Base-by-base conservation (phyloP, 2,113 vertebrate species). In the Xenopus laevis region DNA sequence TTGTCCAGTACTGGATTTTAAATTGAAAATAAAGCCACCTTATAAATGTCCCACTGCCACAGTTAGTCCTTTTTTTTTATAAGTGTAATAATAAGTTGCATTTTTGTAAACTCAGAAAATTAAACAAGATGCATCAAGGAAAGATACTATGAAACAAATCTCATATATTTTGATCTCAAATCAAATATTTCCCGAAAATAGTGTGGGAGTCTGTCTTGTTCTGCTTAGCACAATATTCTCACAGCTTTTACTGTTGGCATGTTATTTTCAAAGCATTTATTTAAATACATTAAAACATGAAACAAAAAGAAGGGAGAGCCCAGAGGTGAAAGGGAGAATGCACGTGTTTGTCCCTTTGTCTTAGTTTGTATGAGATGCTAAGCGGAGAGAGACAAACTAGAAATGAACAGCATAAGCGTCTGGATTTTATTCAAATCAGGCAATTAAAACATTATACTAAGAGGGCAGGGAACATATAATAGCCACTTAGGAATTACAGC, bases 341-440 rank as follows among this genome's bases (percentile, higher is more conserved):
- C 20, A 13, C 4, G 59, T 63, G 52, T 64, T 57, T 46, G 66
- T 70, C 67, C 50, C 23, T 77, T 77, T 77, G 66, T 70, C 60
- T 64, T 63, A 18, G 59, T 62, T 63, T 77, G 74, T 64, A 33
- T 77, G 30, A 60, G 66, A 70, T 65, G 67, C 16, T 63, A 53
- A 57, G 46, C 47, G 13, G 30, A 74, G 65, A 64, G 66, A 77
- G 46, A 70, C 58, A 64, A 69, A 76, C 63, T 75, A 57, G 69
- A 77, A 77, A 70, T 63, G 47, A 18, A 63, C 74, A n/a, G 20
- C 66, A 77, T 64, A 55, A n/a, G 46, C 46, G 74, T 77, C 74
- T 77, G 74, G 74, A 70, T 77, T 70, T 77, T 77, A 77, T 77
- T 70, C 74, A 70, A 77, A 77, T 77, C 50, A 77, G 74, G 74